A percentile compares a stretch with the other conserved stretches of the same genome.
These are phyloP conservation scores for Corapipo altera DNA, from an alignment of 2,113 vertebrate genomes.

Conservation along the genomic window DNA sequence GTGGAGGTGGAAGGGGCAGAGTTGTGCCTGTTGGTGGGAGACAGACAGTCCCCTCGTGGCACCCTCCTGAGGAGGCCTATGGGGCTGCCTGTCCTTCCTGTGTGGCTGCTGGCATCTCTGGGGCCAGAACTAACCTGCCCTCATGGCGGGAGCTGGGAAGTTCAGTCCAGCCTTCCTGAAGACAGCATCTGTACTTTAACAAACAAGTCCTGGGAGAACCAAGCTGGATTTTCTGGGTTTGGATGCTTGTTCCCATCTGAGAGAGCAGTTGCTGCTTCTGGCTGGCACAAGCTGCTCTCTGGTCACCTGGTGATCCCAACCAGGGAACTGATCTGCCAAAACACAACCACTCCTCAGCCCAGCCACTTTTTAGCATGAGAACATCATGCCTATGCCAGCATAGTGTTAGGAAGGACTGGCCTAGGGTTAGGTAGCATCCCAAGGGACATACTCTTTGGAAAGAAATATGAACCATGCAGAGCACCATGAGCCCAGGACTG, in stretches of 20 bases:
- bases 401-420: not conserved
- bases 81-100: not conserved
- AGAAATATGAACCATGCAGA: not conserved
- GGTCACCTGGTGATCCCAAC: not conserved
- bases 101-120: not conserved
- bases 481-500: no score
- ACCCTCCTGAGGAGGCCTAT: not conserved
- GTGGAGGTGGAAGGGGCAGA: not conserved
- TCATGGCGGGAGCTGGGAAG: rapidly evolving
- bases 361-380: not conserved
- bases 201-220: not conserved
- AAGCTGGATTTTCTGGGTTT: not conserved
- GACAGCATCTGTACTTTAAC: not conserved
- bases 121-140: not conserved
- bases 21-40: not conserved
- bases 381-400: rapidly evolving
- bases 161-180: not conserved
- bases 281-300: not conserved
- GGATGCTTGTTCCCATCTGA: not conserved
- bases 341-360: not conserved
- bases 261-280: not conserved
- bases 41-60: not conserved
- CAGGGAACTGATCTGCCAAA: not conserved
- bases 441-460: not conserved
- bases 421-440: not conserved